Conservation (phyloP, 2,797 vertebrate genomes). For the Oreortyx pictus region DNA sequence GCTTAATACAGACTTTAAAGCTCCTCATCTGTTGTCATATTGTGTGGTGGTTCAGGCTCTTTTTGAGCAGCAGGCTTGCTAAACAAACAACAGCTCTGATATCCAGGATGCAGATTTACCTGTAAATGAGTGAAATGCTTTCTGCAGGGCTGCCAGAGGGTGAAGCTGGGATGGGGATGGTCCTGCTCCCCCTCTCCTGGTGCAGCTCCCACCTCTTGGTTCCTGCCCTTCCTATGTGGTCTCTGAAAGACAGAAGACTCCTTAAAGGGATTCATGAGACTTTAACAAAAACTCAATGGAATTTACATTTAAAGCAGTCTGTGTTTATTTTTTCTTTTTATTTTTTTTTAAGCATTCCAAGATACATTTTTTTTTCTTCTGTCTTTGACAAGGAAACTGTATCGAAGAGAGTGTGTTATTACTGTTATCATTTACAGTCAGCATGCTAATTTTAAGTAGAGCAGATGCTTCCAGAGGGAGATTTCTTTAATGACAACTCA, state of each 20-base stretch:
- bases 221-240: not conserved
- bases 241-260: not conserved
- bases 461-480: not conserved
- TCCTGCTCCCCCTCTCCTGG: not conserved
- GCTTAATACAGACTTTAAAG: conserved; percentile 4
- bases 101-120: not conserved
- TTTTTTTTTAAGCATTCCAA: not conserved
- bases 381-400: not conserved
- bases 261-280: accelerated
- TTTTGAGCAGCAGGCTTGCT: not conserved
- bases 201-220: not conserved
- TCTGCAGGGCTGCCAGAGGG: not conserved
- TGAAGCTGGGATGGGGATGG: not conserved
- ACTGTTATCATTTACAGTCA: not conserved
- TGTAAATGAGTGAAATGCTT: not conserved
- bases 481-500: not conserved
- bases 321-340: not conserved
- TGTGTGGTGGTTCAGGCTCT: not conserved
- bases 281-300: not conserved
- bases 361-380: not conserved
- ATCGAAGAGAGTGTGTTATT: not conserved
- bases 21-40: not conserved
- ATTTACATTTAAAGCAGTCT: not conserved
- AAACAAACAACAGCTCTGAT: not conserved
- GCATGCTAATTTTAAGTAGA: conserved; percentile 7